phyloP scores from a whole-genome alignment of 2,888 invertebrate genomes.

The Hyles lineata region DNA sequence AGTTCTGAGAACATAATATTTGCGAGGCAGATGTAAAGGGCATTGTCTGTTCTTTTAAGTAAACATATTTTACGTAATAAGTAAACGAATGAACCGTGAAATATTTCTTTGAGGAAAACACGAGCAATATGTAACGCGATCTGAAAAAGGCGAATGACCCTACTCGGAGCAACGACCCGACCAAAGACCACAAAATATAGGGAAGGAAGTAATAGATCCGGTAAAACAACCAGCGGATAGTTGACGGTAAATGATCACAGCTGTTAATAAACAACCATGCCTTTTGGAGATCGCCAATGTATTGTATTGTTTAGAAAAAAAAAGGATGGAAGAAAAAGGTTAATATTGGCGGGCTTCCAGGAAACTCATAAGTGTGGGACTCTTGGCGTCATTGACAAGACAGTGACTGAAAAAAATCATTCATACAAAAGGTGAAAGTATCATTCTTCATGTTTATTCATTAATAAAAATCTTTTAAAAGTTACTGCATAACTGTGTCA shows the following conservation, averaged over 20 bases:
- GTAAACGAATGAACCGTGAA: conserved; percentile 3
- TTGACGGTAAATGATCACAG: neutral
- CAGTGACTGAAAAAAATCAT: too few species aligned
- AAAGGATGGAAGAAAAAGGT: neutral
- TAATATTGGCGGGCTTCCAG: too few species aligned
- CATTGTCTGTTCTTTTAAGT: neutral
- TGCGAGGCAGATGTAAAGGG: neutral
- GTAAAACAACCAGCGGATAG: too few species aligned
- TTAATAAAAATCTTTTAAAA: too few species aligned
- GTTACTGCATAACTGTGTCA: neutral
- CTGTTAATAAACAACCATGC: neutral
- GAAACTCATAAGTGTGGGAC: too few species aligned
- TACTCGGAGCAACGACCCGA: neutral
- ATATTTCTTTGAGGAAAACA: conserved; percentile 7
- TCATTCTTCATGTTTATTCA: too few species aligned
- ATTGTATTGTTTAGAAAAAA: neutral
- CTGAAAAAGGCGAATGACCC: conserved; percentile 9
- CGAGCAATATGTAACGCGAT: neutral
- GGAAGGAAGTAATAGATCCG: conserved; percentile 10
- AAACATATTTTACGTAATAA: neutral
- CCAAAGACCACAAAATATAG: neutral
- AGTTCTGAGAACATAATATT: neutral
- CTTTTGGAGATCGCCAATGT: too few species aligned
- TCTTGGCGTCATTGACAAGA: too few species aligned
- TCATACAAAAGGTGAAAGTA: too few species aligned